phyloP scores from a whole-genome alignment of 2,797 vertebrate genomes.

The Anguilla obscura region DNA sequence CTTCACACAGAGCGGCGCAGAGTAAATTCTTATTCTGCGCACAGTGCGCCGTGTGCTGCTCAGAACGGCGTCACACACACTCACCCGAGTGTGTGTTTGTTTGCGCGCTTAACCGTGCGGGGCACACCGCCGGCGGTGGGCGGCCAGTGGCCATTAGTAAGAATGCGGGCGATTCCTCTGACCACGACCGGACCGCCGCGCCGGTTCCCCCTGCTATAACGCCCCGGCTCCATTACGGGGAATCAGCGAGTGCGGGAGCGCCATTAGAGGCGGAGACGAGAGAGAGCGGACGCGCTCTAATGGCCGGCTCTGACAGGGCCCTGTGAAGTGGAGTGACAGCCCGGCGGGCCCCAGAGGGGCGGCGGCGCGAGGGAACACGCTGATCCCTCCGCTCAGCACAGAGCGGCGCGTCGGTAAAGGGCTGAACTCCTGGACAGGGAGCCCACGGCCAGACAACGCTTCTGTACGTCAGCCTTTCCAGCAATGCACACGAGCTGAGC shows the following conservation, averaged over 20 bases:
- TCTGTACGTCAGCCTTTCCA: not conserved
- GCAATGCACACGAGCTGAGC: not conserved
- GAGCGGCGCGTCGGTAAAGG: not conserved
- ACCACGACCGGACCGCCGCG: slow-evolving; percentile 25
- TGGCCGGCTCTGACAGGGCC: slow-evolving; percentile 41
- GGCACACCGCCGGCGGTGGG: not conserved
- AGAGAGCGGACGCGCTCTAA: slow-evolving; percentile 44
- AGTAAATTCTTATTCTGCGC: not conserved
- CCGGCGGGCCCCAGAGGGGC: not conserved
- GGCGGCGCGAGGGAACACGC: not conserved
- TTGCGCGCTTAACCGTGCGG: not conserved
- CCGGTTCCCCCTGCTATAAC: slow-evolving; percentile 29
- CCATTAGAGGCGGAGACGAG: slow-evolving; percentile 31
- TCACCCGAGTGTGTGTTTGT: too few species aligned
- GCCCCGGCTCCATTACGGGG: slow-evolving; percentile 43
- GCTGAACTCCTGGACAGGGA: not conserved
- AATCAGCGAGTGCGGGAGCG: not conserved
- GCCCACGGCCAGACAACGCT: not conserved
- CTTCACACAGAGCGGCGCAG: not conserved
- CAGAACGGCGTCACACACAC: not conserved
- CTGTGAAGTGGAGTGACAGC: slow-evolving; percentile 8
- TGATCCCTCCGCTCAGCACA: not conserved
- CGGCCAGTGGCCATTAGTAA: not conserved
- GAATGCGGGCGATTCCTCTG: slow-evolving; percentile 34
- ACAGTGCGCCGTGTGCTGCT: not conserved